phyloP scores from a whole-genome alignment of 2,888 invertebrate genomes.

The Eristalinus aeneus region DNA sequence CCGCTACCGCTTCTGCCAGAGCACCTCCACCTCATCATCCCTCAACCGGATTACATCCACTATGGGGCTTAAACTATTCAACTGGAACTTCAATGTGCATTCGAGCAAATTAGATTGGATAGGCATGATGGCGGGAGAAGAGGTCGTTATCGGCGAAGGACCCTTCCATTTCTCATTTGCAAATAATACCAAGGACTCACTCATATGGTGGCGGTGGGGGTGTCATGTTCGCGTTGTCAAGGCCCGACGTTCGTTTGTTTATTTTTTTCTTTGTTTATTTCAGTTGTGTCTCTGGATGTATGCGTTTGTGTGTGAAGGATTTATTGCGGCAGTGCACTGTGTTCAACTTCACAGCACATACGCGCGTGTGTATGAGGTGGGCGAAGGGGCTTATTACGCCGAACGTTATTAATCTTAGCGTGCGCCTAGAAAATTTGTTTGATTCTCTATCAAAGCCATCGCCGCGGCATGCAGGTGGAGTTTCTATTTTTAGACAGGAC shows the following conservation, averaged over 20 bases:
- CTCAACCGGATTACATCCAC: slow-evolving; percentile 53
- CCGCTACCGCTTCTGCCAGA: neutral
- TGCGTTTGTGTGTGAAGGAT: neutral
- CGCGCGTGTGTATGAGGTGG: neutral
- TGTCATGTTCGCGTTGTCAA: neutral
- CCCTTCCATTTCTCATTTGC: slow-evolving; percentile 16
- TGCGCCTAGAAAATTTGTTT: neutral
- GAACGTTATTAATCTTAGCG: neutral
- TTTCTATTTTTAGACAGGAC: neutral
- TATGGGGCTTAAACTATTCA: slow-evolving; percentile 55
- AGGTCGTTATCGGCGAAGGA: neutral
- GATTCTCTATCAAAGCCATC: neutral
- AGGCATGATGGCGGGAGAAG: neutral
- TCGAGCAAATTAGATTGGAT: slow-evolving; percentile 43
- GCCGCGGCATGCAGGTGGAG: neutral
- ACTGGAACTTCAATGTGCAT: slow-evolving; percentile 57
- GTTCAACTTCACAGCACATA: neutral
- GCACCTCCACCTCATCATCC: too few relatives aligned
- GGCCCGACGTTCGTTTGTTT: neutral
- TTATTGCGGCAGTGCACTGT: neutral
- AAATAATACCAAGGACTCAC: slow-evolving; percentile 36
- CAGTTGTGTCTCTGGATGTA: too few relatives aligned
- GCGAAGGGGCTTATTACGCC: neutral
- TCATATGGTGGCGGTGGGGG: neutral
- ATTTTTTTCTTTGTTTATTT: neutral